Evolutionary conservation across 2,113 vertebrate species (phyloP).

Genomic region (Ceuthmochares aereus): DNA sequence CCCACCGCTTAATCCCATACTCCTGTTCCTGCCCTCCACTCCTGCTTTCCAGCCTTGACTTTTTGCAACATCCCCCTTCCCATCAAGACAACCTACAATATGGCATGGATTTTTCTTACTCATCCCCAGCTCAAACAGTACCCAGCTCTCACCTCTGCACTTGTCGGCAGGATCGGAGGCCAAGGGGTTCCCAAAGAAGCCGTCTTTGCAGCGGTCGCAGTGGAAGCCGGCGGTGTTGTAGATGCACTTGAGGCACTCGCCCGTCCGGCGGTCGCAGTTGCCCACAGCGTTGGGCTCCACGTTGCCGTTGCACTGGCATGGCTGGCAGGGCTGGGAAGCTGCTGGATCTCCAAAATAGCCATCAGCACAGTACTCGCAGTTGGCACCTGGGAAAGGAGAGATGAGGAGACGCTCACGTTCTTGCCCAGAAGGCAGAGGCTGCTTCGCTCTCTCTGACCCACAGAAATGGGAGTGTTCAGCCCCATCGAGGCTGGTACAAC

Average conservation of each 20-base stretch:
- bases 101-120: neutral
- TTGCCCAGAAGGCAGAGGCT: fast-evolving
- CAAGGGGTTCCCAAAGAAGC: slow-evolving; percentile 88
- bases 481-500: neutral
- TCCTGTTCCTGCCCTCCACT: neutral
- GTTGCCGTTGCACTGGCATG: slow-evolving; percentile 83
- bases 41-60: neutral
- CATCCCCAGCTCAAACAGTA: neutral
- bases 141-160: slow-evolving; percentile 77
- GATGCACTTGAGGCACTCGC: slow-evolving; percentile 91
- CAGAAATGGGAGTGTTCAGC: fast-evolving
- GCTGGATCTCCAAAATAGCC: slow-evolving; percentile 88
- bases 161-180: slow-evolving; percentile 73
- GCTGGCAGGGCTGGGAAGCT: slow-evolving; percentile 76
- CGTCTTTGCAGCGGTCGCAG: slow-evolving; percentile 90
- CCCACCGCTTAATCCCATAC: fast-evolving
- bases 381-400: slow-evolving; percentile 75
- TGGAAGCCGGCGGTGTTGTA: slow-evolving; percentile 87
- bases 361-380: slow-evolving; percentile 84
- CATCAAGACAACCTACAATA: too few relatives aligned
- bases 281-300: slow-evolving; percentile 83
- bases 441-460: fast-evolving
- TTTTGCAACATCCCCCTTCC: neutral
- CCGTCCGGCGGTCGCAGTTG: slow-evolving; percentile 86
- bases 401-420: neutral